These are phyloP conservation scores for Petroica traversi DNA, from an alignment of 2,113 vertebrate genomes.

Conservation along the genomic window DNA sequence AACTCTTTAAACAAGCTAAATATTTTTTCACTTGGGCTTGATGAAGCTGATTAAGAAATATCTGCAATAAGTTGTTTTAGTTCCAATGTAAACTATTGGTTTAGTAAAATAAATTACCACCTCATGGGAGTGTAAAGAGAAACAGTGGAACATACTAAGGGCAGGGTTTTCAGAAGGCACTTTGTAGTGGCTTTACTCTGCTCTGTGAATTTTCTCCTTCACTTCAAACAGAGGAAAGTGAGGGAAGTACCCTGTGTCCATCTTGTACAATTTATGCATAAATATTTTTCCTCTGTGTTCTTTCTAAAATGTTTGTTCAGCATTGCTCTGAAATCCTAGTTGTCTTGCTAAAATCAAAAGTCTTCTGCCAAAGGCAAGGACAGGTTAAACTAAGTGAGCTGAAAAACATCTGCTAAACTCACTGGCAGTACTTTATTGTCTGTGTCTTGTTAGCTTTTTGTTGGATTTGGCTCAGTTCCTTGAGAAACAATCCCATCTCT, in stretches of 20 bases:
- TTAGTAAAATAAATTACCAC: slow-evolving; percentile 36
- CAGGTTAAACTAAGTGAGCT: background rate
- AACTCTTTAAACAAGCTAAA: background rate
- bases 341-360: slow-evolving; percentile 2
- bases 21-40: background rate
- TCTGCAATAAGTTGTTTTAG: background rate
- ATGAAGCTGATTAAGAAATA: slow-evolving; percentile 17
- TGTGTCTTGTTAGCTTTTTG: slow-evolving; percentile 51
- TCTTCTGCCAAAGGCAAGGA: slow-evolving; percentile 47
- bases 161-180: background rate
- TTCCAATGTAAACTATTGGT: background rate
- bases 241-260: background rate
- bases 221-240: background rate
- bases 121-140: background rate
- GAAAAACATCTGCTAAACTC: background rate
- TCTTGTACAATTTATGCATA: background rate
- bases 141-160: background rate
- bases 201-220: background rate
- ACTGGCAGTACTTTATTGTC: slow-evolving; percentile 40
- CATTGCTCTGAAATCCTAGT: background rate
- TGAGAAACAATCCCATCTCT: slow-evolving; percentile 47
- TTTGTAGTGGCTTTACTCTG: background rate
- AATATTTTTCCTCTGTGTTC: background rate
- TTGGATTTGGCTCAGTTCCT: slow-evolving; percentile 56
- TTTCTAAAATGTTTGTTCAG: background rate